Evolutionary conservation across 2,888 invertebrate species (phyloP).

Genomic region (Phyllotreta cruciferae): DNA sequence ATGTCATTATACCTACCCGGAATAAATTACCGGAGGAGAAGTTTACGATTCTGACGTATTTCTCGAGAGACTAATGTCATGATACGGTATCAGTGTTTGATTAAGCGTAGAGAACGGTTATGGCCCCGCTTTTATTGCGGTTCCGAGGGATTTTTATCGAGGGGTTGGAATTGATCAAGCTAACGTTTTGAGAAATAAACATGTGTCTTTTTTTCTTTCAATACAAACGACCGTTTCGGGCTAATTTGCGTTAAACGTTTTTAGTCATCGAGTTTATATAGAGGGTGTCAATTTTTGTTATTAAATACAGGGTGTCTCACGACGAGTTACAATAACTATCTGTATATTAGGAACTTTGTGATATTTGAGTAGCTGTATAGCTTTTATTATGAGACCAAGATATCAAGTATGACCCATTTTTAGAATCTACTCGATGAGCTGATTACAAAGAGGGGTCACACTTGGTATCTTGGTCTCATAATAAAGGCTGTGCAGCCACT

Average conservation of each 20-base stretch:
- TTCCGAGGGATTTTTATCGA: slow-evolving; percentile 38
- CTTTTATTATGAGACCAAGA: no score
- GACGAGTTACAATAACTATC: no score
- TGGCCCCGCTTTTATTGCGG: slow-evolving; percentile 44
- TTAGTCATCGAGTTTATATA: no score
- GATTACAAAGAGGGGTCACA: no score
- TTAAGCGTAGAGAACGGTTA: slow-evolving; percentile 49
- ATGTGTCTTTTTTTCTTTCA: slow-evolving; percentile 45
- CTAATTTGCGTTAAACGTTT: slow-evolving; percentile 23
- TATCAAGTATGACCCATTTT: no score
- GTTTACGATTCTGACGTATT: slow-evolving; percentile 41
- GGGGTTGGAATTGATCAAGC: slow-evolving; percentile 45
- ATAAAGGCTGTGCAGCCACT: no score
- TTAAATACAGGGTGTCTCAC: no score
- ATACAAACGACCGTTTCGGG: slow-evolving; percentile 18
- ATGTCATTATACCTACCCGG: slow-evolving; percentile 16
- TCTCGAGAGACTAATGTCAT: slow-evolving; percentile 47
- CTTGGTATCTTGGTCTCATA: no score
- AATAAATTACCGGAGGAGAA: slow-evolving; percentile 30
- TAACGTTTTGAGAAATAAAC: slow-evolving; percentile 45
- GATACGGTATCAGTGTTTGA: slow-evolving; percentile 49
- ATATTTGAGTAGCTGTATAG: no score
- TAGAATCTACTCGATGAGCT: no score
- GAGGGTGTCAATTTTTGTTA: no score
- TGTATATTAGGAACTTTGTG: no score